Base-by-base conservation (phyloP, 2,888 invertebrate genomes). In the Microplitis manilae region DNA sequence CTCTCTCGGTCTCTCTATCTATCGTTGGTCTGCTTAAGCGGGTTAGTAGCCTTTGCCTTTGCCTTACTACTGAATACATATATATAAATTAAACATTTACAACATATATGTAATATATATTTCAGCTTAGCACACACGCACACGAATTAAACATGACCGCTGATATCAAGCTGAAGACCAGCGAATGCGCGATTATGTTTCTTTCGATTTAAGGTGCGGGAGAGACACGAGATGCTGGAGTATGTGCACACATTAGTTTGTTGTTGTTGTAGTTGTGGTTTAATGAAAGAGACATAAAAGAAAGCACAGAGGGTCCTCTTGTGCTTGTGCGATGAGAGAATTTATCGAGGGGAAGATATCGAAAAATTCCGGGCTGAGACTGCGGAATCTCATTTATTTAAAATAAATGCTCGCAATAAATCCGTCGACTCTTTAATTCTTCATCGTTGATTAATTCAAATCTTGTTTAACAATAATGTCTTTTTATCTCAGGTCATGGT, bases 91-190 rank as follows among this genome's bases (percentile, higher is more conserved):
- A 13, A 41, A 40, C 38, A 75, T 68, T 59, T 30, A 67, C 30
- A 30, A 30, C 30, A 38, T 7, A 30, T 60, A 60, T 64, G 73
- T 77, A 64, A 73, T 73, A 67, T 77, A 70, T 77, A 77, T 77
- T 77, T 74, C 41, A 71, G 73, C 41, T 61, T 76, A 75, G 68
- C 62, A 75, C 68, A 74, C 69, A 67, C 70, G 69, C 64, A 75
- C 76, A 77, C 79, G 77, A 77, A 79, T 76, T 78, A 74, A 81
- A 78, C 62, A 78, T 81, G 73, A 73, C 78, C 76, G 65, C 77
- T 73, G 77, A 50, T 82, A 80, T 80, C 77, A 80, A 81, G 78
- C 77, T 80, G 76, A 76, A 80, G 79, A 68, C 50, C 73, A 65
- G 73, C 50, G 41, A 38, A 61, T 75, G 73, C 60, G 59, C 65